Evolutionary conservation across 1,140 invertebrate species (phyloP), one percentile per base, ranked within the genome.

Genomic region (Cardiocondyla obscurior): DNA sequence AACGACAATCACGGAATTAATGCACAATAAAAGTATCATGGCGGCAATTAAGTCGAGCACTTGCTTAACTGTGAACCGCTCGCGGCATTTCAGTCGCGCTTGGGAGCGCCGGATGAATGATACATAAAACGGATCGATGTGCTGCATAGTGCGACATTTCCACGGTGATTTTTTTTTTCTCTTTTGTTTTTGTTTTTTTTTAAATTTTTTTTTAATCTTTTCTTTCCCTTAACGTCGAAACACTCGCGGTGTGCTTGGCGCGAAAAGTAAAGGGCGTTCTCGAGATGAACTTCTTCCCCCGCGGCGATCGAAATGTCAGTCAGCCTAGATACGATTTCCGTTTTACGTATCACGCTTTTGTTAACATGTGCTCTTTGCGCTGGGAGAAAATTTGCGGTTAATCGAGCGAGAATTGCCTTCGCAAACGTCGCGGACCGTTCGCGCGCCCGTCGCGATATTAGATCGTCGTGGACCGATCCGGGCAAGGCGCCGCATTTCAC

Each of bases 1-100:
- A 89, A 90, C 87, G 88, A 90, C 88, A 90, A 90, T 89, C 85
- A 82, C 77, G 73, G 87, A 90, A 90, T 90, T 90, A 89, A 90
- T 86, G 83, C 73, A 88, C 81, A 69, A 88, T 89, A 89, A 90
- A 89, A 89, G 84, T 87, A 89, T 89, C 87, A 85, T 77, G 85
- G 74, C 79, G 84, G 88, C 85, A 89, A 89, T 89, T 89, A 88
- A 84, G 87, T 67, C 49, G 65, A 76, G 76, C 77, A 81, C 67
- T 89, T 89, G 88, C 77, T 89, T 76, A 86, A 87, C 84, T 28
- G 84, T 72, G 85, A 86, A 82, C 25, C 72, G 65, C 84, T 67
- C 65, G 46, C 57, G 46, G 81, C 53, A 64, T 76, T 86, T 87
- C 85, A 87, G 85, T 87, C 85, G 70, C 69, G 69, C 62, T 53